Evolutionary conservation across 2,113 vertebrate species (phyloP).

Genomic region (Albula glossodonta): DNA sequence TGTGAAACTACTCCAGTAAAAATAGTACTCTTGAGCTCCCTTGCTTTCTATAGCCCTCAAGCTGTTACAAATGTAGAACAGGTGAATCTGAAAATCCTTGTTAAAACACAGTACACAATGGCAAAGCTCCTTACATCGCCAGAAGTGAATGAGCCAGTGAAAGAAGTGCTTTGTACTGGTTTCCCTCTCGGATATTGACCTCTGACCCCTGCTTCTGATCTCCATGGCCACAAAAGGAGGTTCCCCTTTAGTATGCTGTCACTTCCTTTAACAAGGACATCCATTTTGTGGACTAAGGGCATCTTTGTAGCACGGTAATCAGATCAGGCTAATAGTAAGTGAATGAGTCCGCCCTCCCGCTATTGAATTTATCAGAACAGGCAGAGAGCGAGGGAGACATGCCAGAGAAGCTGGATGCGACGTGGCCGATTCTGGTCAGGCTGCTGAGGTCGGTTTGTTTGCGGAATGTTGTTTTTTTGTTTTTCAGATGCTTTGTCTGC

Average conservation of each 20-base stretch:
- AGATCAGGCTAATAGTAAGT: not conserved
- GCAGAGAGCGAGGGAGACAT: not conserved
- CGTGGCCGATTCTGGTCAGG: not conserved
- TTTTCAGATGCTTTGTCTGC: constrained; percentile 38
- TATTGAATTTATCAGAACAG: not conserved
- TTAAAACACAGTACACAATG: not conserved
- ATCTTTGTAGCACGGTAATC: not conserved
- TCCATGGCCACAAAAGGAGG: not conserved
- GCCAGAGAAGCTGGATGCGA: not conserved
- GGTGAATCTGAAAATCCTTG: not conserved
- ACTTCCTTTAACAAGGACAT: not conserved
- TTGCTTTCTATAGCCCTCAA: not conserved
- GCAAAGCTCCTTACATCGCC: not conserved
- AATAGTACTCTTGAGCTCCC: not conserved
- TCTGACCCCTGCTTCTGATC: not conserved
- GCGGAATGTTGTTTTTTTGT: constrained; percentile 20
- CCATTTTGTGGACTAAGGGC: not conserved
- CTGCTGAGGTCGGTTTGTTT: not conserved
- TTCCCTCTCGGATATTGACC: not conserved
- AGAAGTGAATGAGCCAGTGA: not conserved
- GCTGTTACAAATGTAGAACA: not conserved
- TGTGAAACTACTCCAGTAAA: not conserved
- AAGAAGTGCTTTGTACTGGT: not conserved
- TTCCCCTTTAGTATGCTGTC: not conserved
- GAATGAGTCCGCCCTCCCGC: not conserved